A percentile compares a stretch with the other conserved stretches of the same genome.
Evolutionary conservation across 2,797 vertebrate genomes (phyloP).

Genomic region (Arnoldichthys spilopterus): DNA sequence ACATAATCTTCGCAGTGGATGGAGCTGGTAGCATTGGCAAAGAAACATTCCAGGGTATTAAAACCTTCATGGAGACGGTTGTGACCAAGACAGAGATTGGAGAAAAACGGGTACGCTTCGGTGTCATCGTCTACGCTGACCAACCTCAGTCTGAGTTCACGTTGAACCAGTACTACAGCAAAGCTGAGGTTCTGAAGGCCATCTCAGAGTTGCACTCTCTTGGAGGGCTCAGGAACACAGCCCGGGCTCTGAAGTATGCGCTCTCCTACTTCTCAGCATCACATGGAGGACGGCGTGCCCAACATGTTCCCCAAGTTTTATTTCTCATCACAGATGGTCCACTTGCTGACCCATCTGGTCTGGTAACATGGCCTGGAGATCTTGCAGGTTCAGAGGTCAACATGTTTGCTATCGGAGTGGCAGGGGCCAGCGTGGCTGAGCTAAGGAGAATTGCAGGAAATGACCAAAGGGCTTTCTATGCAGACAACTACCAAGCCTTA

Average conservation of each 20-base stretch:
- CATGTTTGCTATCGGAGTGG: conserved; percentile 78
- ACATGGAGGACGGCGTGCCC: conserved; percentile 70
- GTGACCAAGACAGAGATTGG: conserved; percentile 77
- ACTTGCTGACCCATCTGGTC: conserved; percentile 63
- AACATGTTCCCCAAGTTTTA: conserved; percentile 73
- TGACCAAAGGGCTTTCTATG: conserved; percentile 70
- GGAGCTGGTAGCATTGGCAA: conserved; percentile 67
- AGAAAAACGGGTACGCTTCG: conserved; percentile 74
- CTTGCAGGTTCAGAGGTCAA: conserved; percentile 66
- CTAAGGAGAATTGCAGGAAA: conserved; percentile 71
- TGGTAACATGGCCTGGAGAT: conserved; percentile 53
- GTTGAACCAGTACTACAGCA: conserved; percentile 66
- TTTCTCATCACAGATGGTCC: conserved; percentile 83
- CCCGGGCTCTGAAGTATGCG: conserved; percentile 70
- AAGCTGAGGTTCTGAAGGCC: conserved; percentile 64
- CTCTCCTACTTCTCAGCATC: conserved; percentile 65
- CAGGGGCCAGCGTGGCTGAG: conserved; percentile 64
- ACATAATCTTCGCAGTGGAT: conserved; percentile 84
- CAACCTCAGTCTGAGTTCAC: conserved; percentile 63
- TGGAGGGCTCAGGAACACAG: conserved; percentile 73
- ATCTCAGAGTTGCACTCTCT: conserved; percentile 62
- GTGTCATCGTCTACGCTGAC: conserved; percentile 72
- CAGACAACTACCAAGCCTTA: conserved; percentile 70
- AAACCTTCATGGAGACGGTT: conserved; percentile 73
- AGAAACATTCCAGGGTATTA: conserved; percentile 72